These are phyloP conservation scores for Melanotaenia trifasciata DNA, from an alignment of 2,797 vertebrate species.

Conservation along the genomic window DNA sequence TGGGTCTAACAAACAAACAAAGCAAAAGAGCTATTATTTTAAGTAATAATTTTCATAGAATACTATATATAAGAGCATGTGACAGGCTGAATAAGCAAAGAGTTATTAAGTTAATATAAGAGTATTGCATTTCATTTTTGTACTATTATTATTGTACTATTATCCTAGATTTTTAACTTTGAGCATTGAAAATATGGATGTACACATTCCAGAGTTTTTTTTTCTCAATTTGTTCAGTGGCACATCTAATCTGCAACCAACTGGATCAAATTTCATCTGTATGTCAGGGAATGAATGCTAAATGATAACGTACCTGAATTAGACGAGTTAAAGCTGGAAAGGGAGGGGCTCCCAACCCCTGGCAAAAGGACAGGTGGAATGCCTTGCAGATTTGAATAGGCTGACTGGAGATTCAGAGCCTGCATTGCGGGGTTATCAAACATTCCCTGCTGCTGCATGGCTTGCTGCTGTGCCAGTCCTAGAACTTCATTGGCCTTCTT, in stretches of 20 bases:
- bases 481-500: constrained; percentile 99
- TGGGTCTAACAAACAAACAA: neutral
- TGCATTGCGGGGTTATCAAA: constrained; percentile 95
- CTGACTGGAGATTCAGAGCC: constrained; percentile 95
- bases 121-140: neutral
- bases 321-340: constrained; percentile 97
- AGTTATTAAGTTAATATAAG: neutral
- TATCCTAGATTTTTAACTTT: neutral
- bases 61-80: neutral
- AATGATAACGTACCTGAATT: constrained; percentile 92
- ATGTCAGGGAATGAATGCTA: constrained; percentile 27
- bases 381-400: constrained; percentile 95
- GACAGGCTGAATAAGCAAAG: neutral
- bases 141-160: neutral
- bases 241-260: constrained; percentile 17
- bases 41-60: neutral
- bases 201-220: neutral
- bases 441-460: constrained; percentile 94
- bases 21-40: neutral
- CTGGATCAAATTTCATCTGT: neutral
- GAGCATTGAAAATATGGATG: no score
- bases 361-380: constrained; percentile 97
- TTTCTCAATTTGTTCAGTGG: neutral
- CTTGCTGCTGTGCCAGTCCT: constrained; percentile 94
- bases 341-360: constrained; percentile 96